These are phyloP conservation scores for Hesperia comma DNA, from an alignment of 2,888 invertebrate genomes.

Conservation along the genomic window DNA sequence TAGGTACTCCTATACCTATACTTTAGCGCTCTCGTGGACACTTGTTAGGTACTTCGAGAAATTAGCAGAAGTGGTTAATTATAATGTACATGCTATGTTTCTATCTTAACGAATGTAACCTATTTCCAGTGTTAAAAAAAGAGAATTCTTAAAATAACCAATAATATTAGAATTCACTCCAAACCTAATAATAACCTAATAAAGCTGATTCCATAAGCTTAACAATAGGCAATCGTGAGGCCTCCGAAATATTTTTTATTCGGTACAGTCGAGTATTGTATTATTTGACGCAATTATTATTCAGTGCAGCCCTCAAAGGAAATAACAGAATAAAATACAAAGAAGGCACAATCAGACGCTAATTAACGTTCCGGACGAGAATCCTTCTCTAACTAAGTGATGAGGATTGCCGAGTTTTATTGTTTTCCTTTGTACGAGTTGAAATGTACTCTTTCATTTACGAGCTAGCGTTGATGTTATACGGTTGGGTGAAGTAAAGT, in stretches of 20 bases:
- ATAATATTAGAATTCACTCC: not conserved
- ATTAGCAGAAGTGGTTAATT: too few species aligned
- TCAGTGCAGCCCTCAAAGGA: slow-evolving; percentile 34
- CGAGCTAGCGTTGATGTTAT: not conserved
- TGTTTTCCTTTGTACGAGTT: slow-evolving; percentile 22
- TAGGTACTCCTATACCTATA: too few species aligned
- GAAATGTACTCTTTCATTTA: slow-evolving; percentile 18
- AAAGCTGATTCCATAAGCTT: slow-evolving; percentile 3
- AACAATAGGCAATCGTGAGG: slow-evolving; percentile 3
- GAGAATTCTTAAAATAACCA: not conserved
- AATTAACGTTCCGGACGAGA: slow-evolving; percentile 37
- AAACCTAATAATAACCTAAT: slow-evolving; percentile 8
- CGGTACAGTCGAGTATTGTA: slow-evolving; percentile 20
- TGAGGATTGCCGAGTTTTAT: slow-evolving; percentile 26
- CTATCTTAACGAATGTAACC: too few species aligned
- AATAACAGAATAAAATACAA: slow-evolving; percentile 37
- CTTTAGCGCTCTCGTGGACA: too few species aligned
- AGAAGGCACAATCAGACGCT: slow-evolving; percentile 38
- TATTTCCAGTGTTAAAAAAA: not conserved
- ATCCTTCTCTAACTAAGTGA: slow-evolving; percentile 29
- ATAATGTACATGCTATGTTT: too few species aligned
- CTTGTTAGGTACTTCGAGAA: too few species aligned
- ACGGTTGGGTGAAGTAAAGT: not conserved
- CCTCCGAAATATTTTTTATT: slow-evolving; percentile 29
- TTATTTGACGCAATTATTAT: slow-evolving; percentile 39